Evolutionary conservation across 2,797 vertebrate species (phyloP), one percentile per base, ranked within the genome.

Genomic region (Labroides dimidiatus): DNA sequence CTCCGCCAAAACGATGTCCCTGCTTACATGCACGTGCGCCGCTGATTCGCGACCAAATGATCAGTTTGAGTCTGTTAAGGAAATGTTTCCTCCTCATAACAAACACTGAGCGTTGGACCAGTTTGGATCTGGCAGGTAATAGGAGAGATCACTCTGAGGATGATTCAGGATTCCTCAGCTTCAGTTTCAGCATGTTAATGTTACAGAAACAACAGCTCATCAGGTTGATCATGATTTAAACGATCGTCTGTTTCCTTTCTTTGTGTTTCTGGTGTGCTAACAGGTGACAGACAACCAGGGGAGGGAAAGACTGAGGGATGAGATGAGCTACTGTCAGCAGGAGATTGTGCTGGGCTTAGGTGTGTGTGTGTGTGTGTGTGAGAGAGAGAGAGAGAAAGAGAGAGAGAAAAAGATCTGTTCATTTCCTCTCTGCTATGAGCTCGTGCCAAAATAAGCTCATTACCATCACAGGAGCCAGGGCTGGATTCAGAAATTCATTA

Each of bases 361-460:
- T 63, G 55, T 49, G 44, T 33, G 59, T 63, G 61, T 57, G 57
- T 63, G 59, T 48, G 63, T 60, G 69, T 52, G 63, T 33, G 30
- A 54, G 71, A 49, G 30, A 66, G 71, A 64, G 42, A 36, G 54
- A 23, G 61, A 48, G 54, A 54, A 62, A 54, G 59, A 56, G 66
- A 64, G 70, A 56, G 54, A 33, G 57, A 33, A 47, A 58, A n/a
- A 68, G 80, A 75, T 69, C 59, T 72, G 72, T 78, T 80, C 52
- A 71, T 82, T 82, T 86, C 44, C 70, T 76, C 44, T 47, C 64
- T 78, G 85, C 64, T 84, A 75, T 87, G 87, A 89, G 82, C 85
- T 78, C 48, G 69, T 84, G 84, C 88, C 90, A 90, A 86, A 91
- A 87, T 91, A 90, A 91, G 87, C 88, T 89, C 85, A 90, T 91